A percentile compares a stretch with the other conserved stretches of the same genome.
phyloP scores from a whole-genome alignment of 1,140 invertebrate species.

The Muscidifurax raptorellus region DNA sequence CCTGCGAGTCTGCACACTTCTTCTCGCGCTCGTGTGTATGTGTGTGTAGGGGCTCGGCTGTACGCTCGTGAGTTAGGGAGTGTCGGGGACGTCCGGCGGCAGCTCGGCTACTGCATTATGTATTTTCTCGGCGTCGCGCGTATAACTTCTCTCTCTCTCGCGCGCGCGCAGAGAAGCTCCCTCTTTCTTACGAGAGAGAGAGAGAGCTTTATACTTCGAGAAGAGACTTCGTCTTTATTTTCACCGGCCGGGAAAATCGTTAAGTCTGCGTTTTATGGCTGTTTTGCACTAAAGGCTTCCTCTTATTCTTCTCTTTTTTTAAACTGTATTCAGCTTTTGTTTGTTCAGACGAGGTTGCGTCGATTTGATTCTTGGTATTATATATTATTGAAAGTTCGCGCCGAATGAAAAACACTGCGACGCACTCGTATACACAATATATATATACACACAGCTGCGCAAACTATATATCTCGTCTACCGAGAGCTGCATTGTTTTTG shows the following conservation, averaged over 20 bases:
- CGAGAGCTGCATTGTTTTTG: too few relatives aligned
- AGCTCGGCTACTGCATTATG: conserved; percentile 74
- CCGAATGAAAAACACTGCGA: too few relatives aligned
- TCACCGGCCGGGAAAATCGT: not conserved
- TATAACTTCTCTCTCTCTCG: conserved; percentile 17
- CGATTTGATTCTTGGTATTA: not conserved
- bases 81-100: conserved; percentile 73
- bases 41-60: conserved; percentile 4
- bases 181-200: conserved; percentile 4
- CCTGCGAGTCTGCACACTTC: conserved; percentile 7
- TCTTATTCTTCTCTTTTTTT: not conserved
- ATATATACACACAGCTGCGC: too few relatives aligned
- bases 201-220: not conserved
- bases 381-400: too few relatives aligned
- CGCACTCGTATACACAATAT: too few relatives aligned
- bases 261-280: not conserved
- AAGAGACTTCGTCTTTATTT: conserved; percentile 20
- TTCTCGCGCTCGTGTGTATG: not conserved
- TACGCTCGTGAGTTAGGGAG: conserved; percentile 65
- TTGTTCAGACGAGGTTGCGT: not conserved
- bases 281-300: conserved; percentile 1
- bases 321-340: not conserved
- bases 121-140: conserved; percentile 66
- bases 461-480: too few relatives aligned
- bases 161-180: conserved; percentile 7